Percentiles rank a stretch among this genome's conserved stretches.
Conservation (phyloP, 2,113 vertebrate genomes). For the Dromaius novaehollandiae region DNA sequence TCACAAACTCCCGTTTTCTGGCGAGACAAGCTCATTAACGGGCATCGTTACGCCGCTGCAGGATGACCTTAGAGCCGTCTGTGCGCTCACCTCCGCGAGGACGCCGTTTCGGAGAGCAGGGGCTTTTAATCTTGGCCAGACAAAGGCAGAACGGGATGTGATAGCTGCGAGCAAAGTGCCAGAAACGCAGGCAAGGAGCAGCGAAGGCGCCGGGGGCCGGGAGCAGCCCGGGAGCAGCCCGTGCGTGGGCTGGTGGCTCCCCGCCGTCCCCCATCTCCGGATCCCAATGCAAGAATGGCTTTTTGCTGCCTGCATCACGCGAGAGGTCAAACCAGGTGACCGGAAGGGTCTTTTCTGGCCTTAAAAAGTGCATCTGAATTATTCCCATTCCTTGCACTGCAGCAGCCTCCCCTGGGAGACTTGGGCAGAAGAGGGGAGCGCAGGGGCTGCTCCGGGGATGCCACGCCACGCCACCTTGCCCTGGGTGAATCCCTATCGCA, state of each 20-base stretch:
- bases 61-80: neutral
- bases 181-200: neutral
- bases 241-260: neutral
- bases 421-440: no score
- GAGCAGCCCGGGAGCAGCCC: neutral
- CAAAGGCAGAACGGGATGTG: conserved; percentile 14
- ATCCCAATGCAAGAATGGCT: neutral
- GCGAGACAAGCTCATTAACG: conserved; percentile 17
- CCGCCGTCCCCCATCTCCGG: neutral
- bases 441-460: no score
- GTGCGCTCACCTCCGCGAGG: neutral
- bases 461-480: no score
- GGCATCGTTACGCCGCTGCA: neutral
- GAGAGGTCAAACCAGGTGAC: neutral
- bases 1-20: neutral
- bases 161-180: neutral
- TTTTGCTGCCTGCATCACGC: fast-evolving
- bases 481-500: no score
- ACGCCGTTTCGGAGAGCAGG: neutral
- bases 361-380: neutral
- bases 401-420: no score
- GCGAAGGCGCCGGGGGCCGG: neutral
- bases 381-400: no score
- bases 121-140: conserved; percentile 46
- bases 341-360: neutral